Conservation (phyloP, 2,888 invertebrate species). For the Thysanoteuthis rhombus region DNA sequence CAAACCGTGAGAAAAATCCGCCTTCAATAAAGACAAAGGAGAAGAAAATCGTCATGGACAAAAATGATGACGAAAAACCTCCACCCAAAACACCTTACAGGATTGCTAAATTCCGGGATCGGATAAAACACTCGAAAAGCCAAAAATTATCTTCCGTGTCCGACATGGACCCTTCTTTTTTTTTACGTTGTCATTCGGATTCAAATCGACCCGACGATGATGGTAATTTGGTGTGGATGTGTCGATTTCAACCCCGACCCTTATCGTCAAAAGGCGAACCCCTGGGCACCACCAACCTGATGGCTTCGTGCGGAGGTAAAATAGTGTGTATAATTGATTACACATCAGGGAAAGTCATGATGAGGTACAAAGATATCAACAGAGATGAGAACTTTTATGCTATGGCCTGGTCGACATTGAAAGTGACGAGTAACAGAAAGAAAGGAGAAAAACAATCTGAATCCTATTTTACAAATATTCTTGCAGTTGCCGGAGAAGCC, state of each 20-base stretch:
- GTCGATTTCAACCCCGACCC: constrained; percentile 69
- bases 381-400: constrained; percentile 65
- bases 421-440: not conserved
- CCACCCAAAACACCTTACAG: not conserved
- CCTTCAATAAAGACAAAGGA: not conserved
- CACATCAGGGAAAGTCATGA: constrained; percentile 66
- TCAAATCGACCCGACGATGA: constrained; percentile 68
- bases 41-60: too few relatives aligned
- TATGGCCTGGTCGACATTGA: constrained; percentile 68
- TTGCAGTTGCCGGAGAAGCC: constrained; percentile 13
- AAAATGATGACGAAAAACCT: not conserved
- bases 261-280: constrained; percentile 41
- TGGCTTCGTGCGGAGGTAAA: constrained; percentile 71
- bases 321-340: constrained; percentile 70
- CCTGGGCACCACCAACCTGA: constrained; percentile 59
- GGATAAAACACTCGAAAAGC: not conserved
- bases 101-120: not conserved
- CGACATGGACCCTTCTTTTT: constrained; percentile 63
- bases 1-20: not conserved
- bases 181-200: constrained; percentile 69
- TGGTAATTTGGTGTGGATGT: constrained; percentile 70
- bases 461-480: not conserved
- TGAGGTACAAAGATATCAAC: constrained; percentile 64
- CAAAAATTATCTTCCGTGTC: constrained; percentile 38
- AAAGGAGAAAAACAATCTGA: not conserved